These are phyloP conservation scores for Tetranychus piercei DNA, from an alignment of 2,888 invertebrate genomes.

Conservation along the genomic window DNA sequence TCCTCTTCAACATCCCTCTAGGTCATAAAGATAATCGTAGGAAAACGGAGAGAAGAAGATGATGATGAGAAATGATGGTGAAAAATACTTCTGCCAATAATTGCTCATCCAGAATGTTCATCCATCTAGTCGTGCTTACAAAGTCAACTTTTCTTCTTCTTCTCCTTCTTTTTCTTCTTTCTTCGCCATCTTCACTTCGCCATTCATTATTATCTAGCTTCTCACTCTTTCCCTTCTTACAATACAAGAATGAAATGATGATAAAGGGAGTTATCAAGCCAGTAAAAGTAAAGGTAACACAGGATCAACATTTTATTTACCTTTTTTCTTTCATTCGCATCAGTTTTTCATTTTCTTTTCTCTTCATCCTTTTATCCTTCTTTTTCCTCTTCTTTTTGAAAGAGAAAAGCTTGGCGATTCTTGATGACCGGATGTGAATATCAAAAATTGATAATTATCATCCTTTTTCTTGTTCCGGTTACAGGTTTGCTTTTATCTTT, in stretches of 20 bases:
- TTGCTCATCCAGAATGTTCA: slow-evolving; percentile 1
- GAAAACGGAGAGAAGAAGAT: too few species aligned
- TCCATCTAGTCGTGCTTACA: not conserved
- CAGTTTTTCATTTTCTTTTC: too few species aligned
- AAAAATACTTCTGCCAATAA: not conserved
- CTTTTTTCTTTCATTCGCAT: too few species aligned
- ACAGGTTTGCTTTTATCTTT: too few species aligned
- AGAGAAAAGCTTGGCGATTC: too few species aligned
- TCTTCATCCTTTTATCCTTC: too few species aligned
- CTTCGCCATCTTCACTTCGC: not conserved
- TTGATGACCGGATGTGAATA: too few species aligned
- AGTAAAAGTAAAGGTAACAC: not conserved
- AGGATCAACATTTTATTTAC: too few species aligned
- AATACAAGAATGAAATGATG: not conserved
- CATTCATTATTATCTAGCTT: not conserved
- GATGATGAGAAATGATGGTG: not conserved
- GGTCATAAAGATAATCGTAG: slow-evolving; percentile 1
- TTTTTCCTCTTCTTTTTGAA: too few species aligned
- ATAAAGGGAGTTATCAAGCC: not conserved
- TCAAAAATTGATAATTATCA: too few species aligned
- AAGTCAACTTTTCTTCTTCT: not conserved
- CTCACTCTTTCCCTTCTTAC: not conserved
- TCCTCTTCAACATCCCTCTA: not conserved
- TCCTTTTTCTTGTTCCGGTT: too few species aligned
- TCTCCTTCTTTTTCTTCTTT: not conserved